Evolutionary conservation across 1,140 invertebrate genomes (phyloP), one percentile per base, ranked within the genome.

Genomic region (Anthonomus grandis): DNA sequence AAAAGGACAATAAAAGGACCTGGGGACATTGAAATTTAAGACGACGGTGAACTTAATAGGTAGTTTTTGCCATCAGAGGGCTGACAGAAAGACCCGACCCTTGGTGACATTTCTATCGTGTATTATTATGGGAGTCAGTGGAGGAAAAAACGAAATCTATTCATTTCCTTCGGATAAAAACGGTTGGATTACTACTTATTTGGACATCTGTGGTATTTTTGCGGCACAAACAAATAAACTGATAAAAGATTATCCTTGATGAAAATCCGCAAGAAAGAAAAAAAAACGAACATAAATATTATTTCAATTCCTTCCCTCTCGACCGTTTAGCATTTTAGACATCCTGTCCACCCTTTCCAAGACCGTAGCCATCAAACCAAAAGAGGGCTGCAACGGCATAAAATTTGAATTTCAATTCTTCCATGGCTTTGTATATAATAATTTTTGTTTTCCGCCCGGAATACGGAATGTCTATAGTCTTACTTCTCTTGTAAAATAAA

Each of bases 21-120:
- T 44, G 50, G 50, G 25, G 50, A 53, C 50, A 53, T 53, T 53
- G 50, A 53, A 53, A 53, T 53, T 53, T 53, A 53, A 53, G 41
- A 53, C 50, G 39, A 31, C 21, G 13, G n/a, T 2, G 27, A 48
- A 48, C 46, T 48, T 48, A n/a, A n/a, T n/a, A 36, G 46, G 34
- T 53, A 44, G 50, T 31, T 53, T 53, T 44, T 44, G 15, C 38
- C 46, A 41, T 17, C 9, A 6, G 27, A 8, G 27, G 42, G 42
- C 3, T 24, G 42, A 23, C 42, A 34, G 36, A 13, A 19, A 13
- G 42, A 38, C 6, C 36, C 9, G 48, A 34, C 12, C 31, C 15
- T 50, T 1, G 23, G 36, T 53, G 50, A 53, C 39, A 53, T 39
- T 53, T 53, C 50, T 42, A 53, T 53, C 49, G 49, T 34, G 13